Evolutionary conservation across 1,140 invertebrate species (phyloP), one percentile per base, ranked within the genome.

Genomic region (Microplitis mediator): DNA sequence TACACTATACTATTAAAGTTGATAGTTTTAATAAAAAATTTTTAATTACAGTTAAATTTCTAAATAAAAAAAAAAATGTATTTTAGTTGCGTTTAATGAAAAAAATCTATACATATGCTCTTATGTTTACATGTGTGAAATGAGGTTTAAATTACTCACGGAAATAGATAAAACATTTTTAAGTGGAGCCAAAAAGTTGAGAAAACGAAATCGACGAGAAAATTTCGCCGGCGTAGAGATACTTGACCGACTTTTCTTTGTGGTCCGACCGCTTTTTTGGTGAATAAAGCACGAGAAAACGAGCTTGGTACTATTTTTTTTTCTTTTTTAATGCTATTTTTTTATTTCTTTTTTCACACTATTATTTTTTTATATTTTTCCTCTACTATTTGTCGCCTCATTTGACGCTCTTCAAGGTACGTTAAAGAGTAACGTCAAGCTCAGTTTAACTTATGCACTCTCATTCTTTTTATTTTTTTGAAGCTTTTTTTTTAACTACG

Each of bases 201-300:
- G 56, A 58, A 58, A 58, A 58, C 23, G 56, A 58, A 67, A 62
- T 69, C 72, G 32, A 56, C 66, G 11, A 45, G 54, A 34, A 65
- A 52, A 69, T 69, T 69, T 69, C 68, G 72, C 72, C 78, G 67
- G 63, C 74, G 72, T 70, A 61, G n/a, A 75, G 71, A 76, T 71
- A 76, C 67, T 75, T 80, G 77, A 74, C 77, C 78, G 81, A 80
- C 72, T 80, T 81, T 79, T 77, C 39, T 78, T 82, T 82, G 79
- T 82, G 23, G 73, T 13, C 13, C 31, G 71, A 54, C 70, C 69
- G 69, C 52, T 23, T 45, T 45, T 45, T 45, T 45, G 39, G 23
- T 58, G 56, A 58, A 58, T 58, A 31, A 58, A 58, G 23, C 23
- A 9, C 56, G 14, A 31, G 56, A 58, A 58, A 58, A 16, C 14